phyloP scores from a whole-genome alignment of 2,113 vertebrate genomes.

The Eptatretus burgeri region DNA sequence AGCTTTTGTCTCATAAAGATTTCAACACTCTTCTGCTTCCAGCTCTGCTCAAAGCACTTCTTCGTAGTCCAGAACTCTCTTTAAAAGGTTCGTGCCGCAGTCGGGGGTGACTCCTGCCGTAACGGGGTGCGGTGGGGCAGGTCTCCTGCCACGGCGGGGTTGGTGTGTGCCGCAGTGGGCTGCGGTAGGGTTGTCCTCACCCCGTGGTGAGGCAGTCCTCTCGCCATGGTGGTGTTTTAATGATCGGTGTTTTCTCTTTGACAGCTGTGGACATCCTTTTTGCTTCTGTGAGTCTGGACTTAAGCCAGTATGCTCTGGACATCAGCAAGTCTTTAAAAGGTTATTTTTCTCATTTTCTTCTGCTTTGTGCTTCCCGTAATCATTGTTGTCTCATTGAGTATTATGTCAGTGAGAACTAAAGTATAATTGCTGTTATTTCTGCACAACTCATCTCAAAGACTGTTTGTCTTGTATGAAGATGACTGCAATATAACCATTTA shows the following conservation, averaged over 20 bases:
- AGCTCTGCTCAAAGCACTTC: constrained; percentile 54
- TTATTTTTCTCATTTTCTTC: constrained; percentile 15
- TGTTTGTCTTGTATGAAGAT: no score
- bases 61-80: constrained; percentile 71
- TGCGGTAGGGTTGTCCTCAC: not conserved
- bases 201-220: not conserved
- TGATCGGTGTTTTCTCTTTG: no score
- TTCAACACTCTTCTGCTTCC: constrained; percentile 68
- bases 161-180: no score
- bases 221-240: not conserved
- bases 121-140: no score
- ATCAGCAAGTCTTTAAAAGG: constrained; percentile 63
- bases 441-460: no score
- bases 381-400: not conserved
- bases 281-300: constrained; percentile 53
- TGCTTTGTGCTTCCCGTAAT: not conserved
- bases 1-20: constrained; percentile 46
- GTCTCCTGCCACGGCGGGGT: no score
- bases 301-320: constrained; percentile 75
- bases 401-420: no score
- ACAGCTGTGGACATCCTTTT: constrained; percentile 58
- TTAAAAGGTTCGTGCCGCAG: constrained; percentile 36
- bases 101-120: no score
- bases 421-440: no score
- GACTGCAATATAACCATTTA: not conserved